Percentiles rank a stretch among this genome's conserved stretches.
Evolutionary conservation across 2,797 vertebrate genomes (phyloP).

Genomic region (Mionectes olivaceus): DNA sequence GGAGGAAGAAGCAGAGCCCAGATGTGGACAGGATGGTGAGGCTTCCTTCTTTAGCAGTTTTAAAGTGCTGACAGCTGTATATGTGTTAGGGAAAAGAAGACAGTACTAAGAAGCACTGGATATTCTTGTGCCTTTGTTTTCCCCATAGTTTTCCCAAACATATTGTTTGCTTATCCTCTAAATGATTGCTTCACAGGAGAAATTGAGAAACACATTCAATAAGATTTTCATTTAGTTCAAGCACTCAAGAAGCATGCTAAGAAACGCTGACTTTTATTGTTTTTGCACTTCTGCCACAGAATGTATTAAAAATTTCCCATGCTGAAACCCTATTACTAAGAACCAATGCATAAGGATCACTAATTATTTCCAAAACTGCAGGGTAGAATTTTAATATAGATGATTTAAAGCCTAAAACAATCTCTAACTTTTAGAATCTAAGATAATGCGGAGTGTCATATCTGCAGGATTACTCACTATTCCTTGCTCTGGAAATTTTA

Average conservation of each 20-base stretch:
- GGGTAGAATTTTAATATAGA: not conserved
- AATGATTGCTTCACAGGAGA: not conserved
- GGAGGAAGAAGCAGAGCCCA: not conserved
- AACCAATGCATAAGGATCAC: not conserved
- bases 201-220: not conserved
- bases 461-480: not conserved
- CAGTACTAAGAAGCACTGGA: not conserved
- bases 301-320: not conserved
- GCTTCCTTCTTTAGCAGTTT: not conserved
- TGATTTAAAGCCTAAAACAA: not conserved
- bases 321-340: not conserved
- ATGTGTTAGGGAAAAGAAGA: not conserved
- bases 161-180: not conserved
- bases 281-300: not conserved
- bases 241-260: not conserved
- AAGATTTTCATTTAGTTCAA: not conserved
- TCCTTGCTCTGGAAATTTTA: not conserved
- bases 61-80: not conserved
- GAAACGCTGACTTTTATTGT: not conserved
- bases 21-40: not conserved
- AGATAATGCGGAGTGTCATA: not conserved
- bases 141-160: not conserved
- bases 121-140: not conserved
- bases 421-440: not conserved
- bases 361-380: slow-evolving; percentile 22